phyloP scores from a whole-genome alignment of 30 jellyfish, hydroid and myxozoan species.

The Aurelia aurita region DNA sequence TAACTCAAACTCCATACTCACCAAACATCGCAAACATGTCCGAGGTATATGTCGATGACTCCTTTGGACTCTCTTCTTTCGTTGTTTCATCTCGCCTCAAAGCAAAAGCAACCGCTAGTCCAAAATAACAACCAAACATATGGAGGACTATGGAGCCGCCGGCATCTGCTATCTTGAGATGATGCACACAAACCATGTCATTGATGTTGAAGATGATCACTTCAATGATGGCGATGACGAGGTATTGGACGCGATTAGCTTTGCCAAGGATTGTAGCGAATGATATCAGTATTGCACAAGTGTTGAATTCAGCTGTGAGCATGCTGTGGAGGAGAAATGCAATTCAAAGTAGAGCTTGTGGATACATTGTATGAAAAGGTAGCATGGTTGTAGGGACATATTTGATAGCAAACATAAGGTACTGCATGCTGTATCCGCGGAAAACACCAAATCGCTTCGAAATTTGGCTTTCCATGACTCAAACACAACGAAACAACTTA shows the following conservation, averaged over 20 bases:
- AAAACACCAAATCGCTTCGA: too few species aligned
- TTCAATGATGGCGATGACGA: slow-evolving; percentile 78
- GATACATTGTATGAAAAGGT: too few species aligned
- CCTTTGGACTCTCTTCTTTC: slow-evolving; percentile 66
- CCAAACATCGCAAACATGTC: slow-evolving; percentile 89
- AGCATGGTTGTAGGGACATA: too few species aligned
- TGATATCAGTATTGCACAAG: slow-evolving; percentile 73
- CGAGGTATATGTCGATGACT: slow-evolving; percentile 71
- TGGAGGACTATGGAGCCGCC: slow-evolving; percentile 93
- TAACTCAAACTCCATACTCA: background rate
- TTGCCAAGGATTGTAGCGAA: slow-evolving; percentile 91
- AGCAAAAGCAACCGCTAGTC: slow-evolving; percentile 78
- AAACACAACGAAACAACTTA: too few species aligned
- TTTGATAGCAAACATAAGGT: too few species aligned
- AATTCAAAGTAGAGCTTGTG: too few species aligned
- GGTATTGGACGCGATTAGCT: slow-evolving; percentile 71
- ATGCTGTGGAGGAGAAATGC: slow-evolving; percentile 28
- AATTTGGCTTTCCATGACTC: too few species aligned
- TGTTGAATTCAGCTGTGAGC: slow-evolving; percentile 84
- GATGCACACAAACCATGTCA: slow-evolving; percentile 41
- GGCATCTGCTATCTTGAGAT: slow-evolving; percentile 67
- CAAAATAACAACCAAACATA: slow-evolving; percentile 88
- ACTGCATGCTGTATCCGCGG: too few species aligned
- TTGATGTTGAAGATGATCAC: slow-evolving; percentile 65
- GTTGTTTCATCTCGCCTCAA: slow-evolving; percentile 35